Conservation (phyloP, 2,888 invertebrate species). For the Latrodectus hesperus region DNA sequence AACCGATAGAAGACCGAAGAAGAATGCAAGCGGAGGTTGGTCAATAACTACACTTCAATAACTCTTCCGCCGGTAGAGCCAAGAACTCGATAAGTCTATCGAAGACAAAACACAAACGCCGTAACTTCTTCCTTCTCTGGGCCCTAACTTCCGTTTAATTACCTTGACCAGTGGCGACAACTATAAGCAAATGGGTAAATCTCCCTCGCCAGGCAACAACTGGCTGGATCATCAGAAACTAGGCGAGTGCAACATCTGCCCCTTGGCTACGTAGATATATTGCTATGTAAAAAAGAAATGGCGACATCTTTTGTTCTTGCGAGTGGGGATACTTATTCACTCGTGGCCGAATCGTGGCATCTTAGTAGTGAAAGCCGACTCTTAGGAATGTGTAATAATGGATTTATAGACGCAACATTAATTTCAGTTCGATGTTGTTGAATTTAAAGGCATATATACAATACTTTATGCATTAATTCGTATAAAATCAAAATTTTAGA, state of each 20-base stretch:
- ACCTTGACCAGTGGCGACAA: conserved; percentile 46
- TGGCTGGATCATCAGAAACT: conserved; percentile 39
- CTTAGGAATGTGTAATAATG: no score
- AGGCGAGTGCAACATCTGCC: not conserved
- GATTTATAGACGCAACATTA: not conserved
- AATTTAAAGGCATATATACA: no score
- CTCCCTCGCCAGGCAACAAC: conserved; percentile 40
- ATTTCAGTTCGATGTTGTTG: not conserved
- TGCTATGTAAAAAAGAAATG: not conserved
- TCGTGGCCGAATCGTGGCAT: not conserved
- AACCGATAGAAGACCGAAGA: not conserved
- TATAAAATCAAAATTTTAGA: no score
- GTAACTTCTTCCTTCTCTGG: not conserved
- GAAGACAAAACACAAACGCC: conserved; percentile 51
- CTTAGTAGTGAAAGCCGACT: no score
- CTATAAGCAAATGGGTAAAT: conserved; percentile 58
- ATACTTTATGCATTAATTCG: no score
- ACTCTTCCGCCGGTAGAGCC: conserved; percentile 16
- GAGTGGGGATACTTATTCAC: not conserved
- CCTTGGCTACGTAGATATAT: not conserved
- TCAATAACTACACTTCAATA: conserved; percentile 69
- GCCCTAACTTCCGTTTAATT: conserved; percentile 61
- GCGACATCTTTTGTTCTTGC: not conserved
- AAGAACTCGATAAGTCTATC: conserved; percentile 42
- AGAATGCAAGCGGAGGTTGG: conserved; percentile 24